phyloP scores from a whole-genome alignment of 1,140 invertebrate species.

The Pentalonia nigronervosa region DNA sequence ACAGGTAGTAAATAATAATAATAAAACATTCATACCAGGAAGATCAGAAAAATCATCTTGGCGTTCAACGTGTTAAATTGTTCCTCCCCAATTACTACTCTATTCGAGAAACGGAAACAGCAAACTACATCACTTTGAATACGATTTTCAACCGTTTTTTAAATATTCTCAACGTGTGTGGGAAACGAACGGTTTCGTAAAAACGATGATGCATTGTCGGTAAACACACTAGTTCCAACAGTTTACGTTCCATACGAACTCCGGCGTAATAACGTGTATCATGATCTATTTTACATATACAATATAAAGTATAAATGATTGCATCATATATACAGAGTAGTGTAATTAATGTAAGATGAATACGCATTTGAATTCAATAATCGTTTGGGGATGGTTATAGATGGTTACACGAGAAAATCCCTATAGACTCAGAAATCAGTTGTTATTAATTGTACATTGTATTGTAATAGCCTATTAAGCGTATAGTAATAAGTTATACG shows the following conservation, averaged over 20 bases:
- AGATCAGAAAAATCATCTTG: too few relatives aligned
- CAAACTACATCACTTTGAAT: not conserved
- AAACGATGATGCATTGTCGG: not conserved
- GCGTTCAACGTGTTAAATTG: not conserved
- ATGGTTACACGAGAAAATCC: too few relatives aligned
- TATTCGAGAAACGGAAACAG: not conserved
- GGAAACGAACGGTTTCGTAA: not conserved
- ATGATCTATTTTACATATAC: too few relatives aligned
- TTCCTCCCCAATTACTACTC: not conserved
- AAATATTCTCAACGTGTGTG: not conserved
- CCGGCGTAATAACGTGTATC: too few relatives aligned
- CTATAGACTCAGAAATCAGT: not conserved
- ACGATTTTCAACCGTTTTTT: not conserved
- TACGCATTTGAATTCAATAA: too few relatives aligned
- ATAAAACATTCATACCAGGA: not conserved
- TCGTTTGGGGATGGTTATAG: too few relatives aligned
- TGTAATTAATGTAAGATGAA: too few relatives aligned
- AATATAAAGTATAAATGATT: too few relatives aligned
- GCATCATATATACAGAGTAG: too few relatives aligned
- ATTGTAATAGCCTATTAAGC: too few relatives aligned
- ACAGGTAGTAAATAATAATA: not conserved
- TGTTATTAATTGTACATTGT: not conserved
- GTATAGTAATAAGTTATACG: not conserved
- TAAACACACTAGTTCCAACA: not conserved
- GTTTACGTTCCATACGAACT: too few relatives aligned